Evolutionary conservation across 2,113 vertebrate species (phyloP), one percentile per base, ranked within the genome.

Genomic region (Prunella fulvescens): DNA sequence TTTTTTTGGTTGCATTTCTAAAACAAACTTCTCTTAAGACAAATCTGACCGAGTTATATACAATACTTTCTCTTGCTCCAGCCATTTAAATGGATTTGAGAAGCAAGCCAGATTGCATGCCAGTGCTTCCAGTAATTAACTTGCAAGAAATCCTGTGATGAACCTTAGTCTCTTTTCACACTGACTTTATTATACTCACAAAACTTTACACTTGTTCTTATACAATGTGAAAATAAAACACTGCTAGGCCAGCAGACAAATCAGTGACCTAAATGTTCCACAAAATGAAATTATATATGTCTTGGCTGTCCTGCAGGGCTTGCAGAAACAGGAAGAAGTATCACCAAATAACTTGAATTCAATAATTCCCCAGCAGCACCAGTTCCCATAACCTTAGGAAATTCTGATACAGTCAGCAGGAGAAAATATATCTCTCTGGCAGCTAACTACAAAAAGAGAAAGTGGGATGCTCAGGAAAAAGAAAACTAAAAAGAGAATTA

Each of bases 251-350:
- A 96, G 95, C 72, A 95, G 87, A 77, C 37, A 87, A 76, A 91
- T n/a, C 16, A 74, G 79, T 80, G 92, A 93, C 70, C 58, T 86
- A 33, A 88, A 92, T 83, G 77, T 81, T 94, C 74, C 88, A 91
- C 92, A 81, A 93, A 96, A 86, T 25, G 48, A 96, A 97, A 95
- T 93, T 14, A 86, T 92, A 86, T 44, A 67, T 92, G 65, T 39
- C 45, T 94, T 77, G 85, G 83, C 91, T 90, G 70, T 90, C 72
- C 90, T 73, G 78, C 87, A 95, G 96, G 24, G 80, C 70, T 93
- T 95, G 92, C 88, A 78, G 58, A 77, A 90, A 72, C 62, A 88
- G 69, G 50, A 81, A 80, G 65, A 54, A 58, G 28, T 72, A 95
- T 93, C 50, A 73, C 58, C 90, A 92, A 92, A 67, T 67, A 84